A percentile compares a stretch with the other conserved stretches of the same genome.
These are phyloP conservation scores for Fragum sueziense DNA, from an alignment of 2,888 invertebrate genomes.

Conservation along the genomic window DNA sequence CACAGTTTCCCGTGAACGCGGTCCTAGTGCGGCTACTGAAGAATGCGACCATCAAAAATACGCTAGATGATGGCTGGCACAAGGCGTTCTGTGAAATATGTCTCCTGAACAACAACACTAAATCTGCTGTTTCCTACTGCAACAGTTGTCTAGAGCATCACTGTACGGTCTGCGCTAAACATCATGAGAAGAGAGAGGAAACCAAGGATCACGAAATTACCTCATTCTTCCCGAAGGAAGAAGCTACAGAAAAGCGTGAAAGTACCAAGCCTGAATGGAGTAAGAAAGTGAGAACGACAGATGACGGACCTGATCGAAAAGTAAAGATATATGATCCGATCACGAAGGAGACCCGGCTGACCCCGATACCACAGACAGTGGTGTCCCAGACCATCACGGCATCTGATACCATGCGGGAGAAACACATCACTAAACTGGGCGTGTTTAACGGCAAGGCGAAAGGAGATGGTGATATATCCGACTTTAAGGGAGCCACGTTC, in stretches of 20 bases:
- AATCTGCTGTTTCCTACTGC: constrained; percentile 32
- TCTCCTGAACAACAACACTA: constrained; percentile 51
- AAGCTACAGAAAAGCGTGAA: constrained; percentile 8
- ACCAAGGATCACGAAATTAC: constrained; percentile 48
- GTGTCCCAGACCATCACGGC: constrained; percentile 53
- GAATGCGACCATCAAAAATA: constrained; percentile 45
- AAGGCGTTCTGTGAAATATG: constrained; percentile 59
- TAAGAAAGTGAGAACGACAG: constrained; percentile 1
- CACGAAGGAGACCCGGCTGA: constrained; percentile 31
- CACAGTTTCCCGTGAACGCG: constrained; percentile 52
- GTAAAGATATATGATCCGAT: constrained; percentile 28
- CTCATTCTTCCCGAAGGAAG: constrained; percentile 35
- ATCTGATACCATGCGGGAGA: constrained; percentile 30
- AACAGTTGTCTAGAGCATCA: constrained; percentile 53
- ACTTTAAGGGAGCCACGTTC: constrained; percentile 49
- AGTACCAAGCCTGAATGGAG: background rate
- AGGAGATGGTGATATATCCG: constrained; percentile 45
- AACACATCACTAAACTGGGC: constrained; percentile 45
- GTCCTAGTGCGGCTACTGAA: constrained; percentile 41
- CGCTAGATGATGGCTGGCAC: constrained; percentile 34
- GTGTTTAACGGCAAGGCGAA: constrained; percentile 49
- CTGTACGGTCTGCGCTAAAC: constrained; percentile 46
- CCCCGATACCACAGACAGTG: constrained; percentile 10
- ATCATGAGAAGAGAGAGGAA: constrained; percentile 49
- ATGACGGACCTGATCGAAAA: constrained; percentile 6